Conservation (phyloP, 1,140 invertebrate species). For the Zaprionus capensis region DNA sequence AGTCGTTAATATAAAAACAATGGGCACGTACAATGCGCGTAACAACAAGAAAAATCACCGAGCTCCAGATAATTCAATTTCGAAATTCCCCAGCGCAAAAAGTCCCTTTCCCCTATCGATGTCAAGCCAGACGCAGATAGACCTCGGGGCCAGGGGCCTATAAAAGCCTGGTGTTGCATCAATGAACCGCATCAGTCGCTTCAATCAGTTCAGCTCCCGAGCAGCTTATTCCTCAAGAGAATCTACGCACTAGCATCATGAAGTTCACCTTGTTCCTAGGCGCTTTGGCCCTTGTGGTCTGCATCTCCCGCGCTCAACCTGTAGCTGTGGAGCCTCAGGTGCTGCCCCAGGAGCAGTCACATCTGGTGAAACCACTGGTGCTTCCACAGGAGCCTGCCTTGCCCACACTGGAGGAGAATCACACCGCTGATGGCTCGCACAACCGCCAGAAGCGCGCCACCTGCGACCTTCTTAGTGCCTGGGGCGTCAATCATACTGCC, state of each 20-base stretch:
- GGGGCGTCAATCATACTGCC: constrained; percentile 57
- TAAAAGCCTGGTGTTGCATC: constrained; percentile 34
- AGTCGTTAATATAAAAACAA: background rate
- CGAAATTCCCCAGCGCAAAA: background rate
- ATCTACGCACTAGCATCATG: constrained; percentile 29
- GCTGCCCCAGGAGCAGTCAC: background rate
- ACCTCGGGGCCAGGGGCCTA: constrained; percentile 7
- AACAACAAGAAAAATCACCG: constrained; percentile 3
- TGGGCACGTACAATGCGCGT: background rate
- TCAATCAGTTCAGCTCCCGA: background rate
- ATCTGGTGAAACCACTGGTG: background rate
- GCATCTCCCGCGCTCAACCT: constrained; percentile 43
- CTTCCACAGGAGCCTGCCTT: background rate
- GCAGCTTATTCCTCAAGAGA: background rate
- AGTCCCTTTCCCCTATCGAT: constrained; percentile 17
- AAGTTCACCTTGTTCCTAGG: constrained; percentile 44
- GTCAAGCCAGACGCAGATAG: background rate
- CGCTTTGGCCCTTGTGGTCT: constrained; percentile 23
- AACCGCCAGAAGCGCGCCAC: constrained; percentile 71
- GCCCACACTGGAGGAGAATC: background rate
- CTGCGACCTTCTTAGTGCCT: constrained; percentile 64
- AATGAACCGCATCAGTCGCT: background rate
- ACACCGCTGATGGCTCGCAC: constrained; percentile 7
- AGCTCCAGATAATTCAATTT: constrained; percentile 1
- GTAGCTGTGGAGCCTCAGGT: constrained; percentile 13